Conservation (phyloP, 2,113 vertebrate species). For the Sciurus niger region DNA sequence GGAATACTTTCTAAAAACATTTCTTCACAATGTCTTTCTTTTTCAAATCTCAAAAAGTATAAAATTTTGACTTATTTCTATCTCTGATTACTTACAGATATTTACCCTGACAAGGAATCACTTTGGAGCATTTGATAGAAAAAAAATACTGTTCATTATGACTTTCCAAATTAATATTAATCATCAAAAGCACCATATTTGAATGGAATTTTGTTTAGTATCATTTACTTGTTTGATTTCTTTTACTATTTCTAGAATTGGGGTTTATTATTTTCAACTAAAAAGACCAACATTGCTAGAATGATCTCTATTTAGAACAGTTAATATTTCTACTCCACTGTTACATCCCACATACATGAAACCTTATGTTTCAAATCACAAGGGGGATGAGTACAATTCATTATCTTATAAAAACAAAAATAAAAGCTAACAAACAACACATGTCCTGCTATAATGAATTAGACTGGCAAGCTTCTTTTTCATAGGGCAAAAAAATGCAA, state of each 20-base stretch:
- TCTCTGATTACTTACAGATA: background rate
- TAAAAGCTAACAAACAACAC: conserved; percentile 75
- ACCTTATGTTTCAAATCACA: conserved; percentile 73
- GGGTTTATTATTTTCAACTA: conserved; percentile 57
- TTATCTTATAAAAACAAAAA: conserved; percentile 75
- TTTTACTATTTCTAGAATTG: conserved; percentile 9
- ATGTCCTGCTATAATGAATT: conserved; percentile 55
- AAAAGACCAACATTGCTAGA: conserved; percentile 35
- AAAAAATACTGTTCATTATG: background rate
- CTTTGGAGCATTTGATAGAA: background rate
- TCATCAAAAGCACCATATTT: background rate
- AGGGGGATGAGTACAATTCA: conserved; percentile 55
- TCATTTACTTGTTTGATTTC: conserved; percentile 49
- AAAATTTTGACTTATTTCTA: background rate
- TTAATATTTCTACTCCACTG: conserved; percentile 66
- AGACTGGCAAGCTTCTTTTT: conserved; percentile 37
- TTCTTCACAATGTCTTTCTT: background rate
- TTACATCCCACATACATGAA: conserved; percentile 71
- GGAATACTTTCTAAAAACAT: background rate
- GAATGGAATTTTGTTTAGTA: background rate
- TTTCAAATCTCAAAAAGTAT: conserved; percentile 28
- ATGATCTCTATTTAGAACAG: conserved; percentile 66
- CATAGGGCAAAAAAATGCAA: conserved; percentile 4
- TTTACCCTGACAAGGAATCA: background rate
- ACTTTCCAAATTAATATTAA: background rate